These are phyloP conservation scores for Notolepis coatsorum DNA, from an alignment of 2,797 vertebrate genomes.

Conservation along the genomic window DNA sequence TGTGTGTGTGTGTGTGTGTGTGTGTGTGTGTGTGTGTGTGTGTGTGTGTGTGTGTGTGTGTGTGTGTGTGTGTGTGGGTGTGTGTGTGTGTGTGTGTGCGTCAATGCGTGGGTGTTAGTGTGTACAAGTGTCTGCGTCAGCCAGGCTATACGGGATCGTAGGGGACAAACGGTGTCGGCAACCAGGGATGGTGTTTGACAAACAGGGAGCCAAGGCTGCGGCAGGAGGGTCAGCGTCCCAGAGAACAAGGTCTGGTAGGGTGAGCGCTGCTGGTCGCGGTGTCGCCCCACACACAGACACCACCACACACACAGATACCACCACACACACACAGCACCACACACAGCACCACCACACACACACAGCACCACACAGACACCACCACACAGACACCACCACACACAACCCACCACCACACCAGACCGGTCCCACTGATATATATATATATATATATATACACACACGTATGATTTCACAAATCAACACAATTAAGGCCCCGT, in stretches of 20 bases:
- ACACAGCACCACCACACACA: not conserved
- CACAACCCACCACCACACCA: no score
- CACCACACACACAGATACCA: not conserved
- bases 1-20: slow-evolving; percentile 37
- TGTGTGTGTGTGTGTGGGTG: slow-evolving; percentile 28
- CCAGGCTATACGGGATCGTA: not conserved
- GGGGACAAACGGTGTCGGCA: slow-evolving; percentile 59
- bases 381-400: not conserved
- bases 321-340: not conserved
- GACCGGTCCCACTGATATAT: no score
- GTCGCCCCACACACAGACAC: slow-evolving; percentile 37
- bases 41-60: slow-evolving; percentile 28
- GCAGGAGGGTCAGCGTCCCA: slow-evolving; percentile 60
- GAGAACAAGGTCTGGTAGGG: slow-evolving; percentile 61
- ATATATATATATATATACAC: no score
- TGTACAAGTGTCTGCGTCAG: slow-evolving; percentile 30
- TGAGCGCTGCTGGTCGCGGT: slow-evolving; percentile 46
- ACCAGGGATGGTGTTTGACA: slow-evolving; percentile 69
- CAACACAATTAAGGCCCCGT: no score
- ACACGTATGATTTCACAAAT: no score
- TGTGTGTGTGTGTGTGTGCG: slow-evolving; percentile 22
- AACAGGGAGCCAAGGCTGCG: slow-evolving; percentile 72
- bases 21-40: slow-evolving; percentile 21
- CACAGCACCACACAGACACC: not conserved
- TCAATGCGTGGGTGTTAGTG: slow-evolving; percentile 37